A percentile compares a stretch with the other conserved stretches of the same genome.
Conservation (phyloP, 2,797 vertebrate genomes). For the Halcyon smyrnensis region DNA sequence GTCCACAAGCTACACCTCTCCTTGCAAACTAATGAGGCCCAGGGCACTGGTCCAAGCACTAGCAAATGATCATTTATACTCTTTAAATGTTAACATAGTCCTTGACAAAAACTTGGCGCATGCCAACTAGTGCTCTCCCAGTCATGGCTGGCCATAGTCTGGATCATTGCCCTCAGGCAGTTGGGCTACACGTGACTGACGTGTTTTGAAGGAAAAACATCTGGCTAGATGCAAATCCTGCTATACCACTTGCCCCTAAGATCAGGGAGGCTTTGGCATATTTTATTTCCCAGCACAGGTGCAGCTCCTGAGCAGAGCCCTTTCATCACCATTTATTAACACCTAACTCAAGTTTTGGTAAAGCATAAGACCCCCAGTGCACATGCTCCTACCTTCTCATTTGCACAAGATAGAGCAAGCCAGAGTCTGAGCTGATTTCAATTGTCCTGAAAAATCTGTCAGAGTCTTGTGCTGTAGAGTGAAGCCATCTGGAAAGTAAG, state of each 20-base stretch:
- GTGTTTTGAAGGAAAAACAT: not conserved
- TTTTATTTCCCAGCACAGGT: not conserved
- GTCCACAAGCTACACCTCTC: not conserved
- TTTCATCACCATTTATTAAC: not conserved
- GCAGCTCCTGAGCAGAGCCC: not conserved
- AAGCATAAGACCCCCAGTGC: not conserved
- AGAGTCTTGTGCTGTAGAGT: not conserved
- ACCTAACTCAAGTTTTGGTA: not conserved
- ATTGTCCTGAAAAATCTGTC: constrained; percentile 38
- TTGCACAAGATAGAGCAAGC: not conserved
- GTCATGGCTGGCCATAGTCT: not conserved
- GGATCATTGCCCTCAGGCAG: not conserved
- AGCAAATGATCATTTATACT: constrained; percentile 1
- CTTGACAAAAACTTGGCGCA: not conserved
- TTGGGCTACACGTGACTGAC: fast-evolving
- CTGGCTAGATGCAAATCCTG: not conserved
- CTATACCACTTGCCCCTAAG: not conserved
- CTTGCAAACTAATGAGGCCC: not conserved
- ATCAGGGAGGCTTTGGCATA: not conserved
- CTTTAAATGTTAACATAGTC: not conserved
- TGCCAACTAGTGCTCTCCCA: not conserved
- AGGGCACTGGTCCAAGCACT: not conserved
- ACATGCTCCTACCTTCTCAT: not conserved
- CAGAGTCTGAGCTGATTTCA: constrained; percentile 4
- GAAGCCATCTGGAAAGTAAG: constrained; percentile 37